Conservation (phyloP, 1,140 invertebrate genomes). For the Papilio polyxenes region DNA sequence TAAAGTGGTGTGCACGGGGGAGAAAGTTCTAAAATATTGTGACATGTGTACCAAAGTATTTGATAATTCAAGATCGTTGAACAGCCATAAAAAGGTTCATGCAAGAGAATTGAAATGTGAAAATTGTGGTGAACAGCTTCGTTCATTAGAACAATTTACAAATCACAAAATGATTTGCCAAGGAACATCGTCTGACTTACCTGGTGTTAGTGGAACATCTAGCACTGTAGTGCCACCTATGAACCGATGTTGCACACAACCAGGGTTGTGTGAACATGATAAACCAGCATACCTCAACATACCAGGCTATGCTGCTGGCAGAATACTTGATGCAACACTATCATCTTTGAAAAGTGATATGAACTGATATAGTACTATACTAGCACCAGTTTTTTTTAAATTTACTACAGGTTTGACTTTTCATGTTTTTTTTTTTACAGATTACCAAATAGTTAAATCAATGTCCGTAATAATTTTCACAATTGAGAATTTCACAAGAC, state of each 20-base stretch:
- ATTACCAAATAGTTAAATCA: slow-evolving; percentile 76
- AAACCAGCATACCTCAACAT: slow-evolving; percentile 80
- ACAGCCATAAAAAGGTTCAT: slow-evolving; percentile 80
- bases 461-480: slow-evolving; percentile 76
- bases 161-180: slow-evolving; percentile 78
- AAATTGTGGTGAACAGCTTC: slow-evolving; percentile 77
- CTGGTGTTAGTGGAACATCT: slow-evolving; percentile 55
- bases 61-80: slow-evolving; percentile 80
- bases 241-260: slow-evolving; percentile 75
- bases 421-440: slow-evolving; percentile 75
- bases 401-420: slow-evolving; percentile 55
- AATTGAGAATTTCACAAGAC: slow-evolving; percentile 80
- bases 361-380: slow-evolving; percentile 71
- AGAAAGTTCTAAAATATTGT: slow-evolving; percentile 78
- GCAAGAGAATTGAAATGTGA: slow-evolving; percentile 80
- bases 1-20: slow-evolving; percentile 78
- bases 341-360: slow-evolving; percentile 78
- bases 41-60: slow-evolving; percentile 81
- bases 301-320: slow-evolving; percentile 72
- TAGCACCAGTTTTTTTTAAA: slow-evolving; percentile 50
- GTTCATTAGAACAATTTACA: slow-evolving; percentile 77
- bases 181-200: slow-evolving; percentile 55
- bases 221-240: slow-evolving; percentile 48
- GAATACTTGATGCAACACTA: slow-evolving; percentile 75
- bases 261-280: slow-evolving; percentile 78